Evolutionary conservation across 1,140 invertebrate genomes (phyloP).

Genomic region (Musca domestica): DNA sequence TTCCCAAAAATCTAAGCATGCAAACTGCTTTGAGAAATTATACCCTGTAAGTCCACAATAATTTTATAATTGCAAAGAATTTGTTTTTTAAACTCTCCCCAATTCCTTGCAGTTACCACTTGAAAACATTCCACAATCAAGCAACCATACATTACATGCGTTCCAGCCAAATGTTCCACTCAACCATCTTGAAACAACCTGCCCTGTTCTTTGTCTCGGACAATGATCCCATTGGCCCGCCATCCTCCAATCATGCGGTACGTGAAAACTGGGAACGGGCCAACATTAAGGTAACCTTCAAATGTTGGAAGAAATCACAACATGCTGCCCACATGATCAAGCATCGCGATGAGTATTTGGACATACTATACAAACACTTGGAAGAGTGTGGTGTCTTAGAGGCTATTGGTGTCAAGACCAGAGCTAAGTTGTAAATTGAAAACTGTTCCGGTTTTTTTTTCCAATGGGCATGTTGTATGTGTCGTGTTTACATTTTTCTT

Average conservation of each 20-base stretch:
- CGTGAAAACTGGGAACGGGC: slow-evolving; percentile 51
- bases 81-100: slow-evolving; percentile 41
- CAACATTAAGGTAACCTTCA: slow-evolving; percentile 66
- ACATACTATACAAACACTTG: slow-evolving; percentile 69
- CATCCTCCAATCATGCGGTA: slow-evolving; percentile 65
- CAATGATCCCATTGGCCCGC: slow-evolving; percentile 75
- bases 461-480: too few relatives aligned
- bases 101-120: slow-evolving; percentile 63
- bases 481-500: too few relatives aligned
- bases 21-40: slow-evolving; percentile 71
- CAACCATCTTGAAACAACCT: slow-evolving; percentile 68
- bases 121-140: slow-evolving; percentile 73
- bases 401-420: slow-evolving; percentile 38
- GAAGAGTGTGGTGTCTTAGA: slow-evolving; percentile 52
- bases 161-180: slow-evolving; percentile 79
- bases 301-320: slow-evolving; percentile 78
- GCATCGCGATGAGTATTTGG: slow-evolving; percentile 79
- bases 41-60: slow-evolving; percentile 63
- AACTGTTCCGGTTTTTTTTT: not conserved
- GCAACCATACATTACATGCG: slow-evolving; percentile 78
- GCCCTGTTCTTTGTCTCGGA: slow-evolving; percentile 78
- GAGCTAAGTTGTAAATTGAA: slow-evolving; percentile 47
- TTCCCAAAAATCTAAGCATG: slow-evolving; percentile 73
- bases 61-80: slow-evolving; percentile 42
- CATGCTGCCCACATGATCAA: slow-evolving; percentile 79